Conservation (phyloP, 2,888 invertebrate genomes). For the Thera obeliscata region DNA sequence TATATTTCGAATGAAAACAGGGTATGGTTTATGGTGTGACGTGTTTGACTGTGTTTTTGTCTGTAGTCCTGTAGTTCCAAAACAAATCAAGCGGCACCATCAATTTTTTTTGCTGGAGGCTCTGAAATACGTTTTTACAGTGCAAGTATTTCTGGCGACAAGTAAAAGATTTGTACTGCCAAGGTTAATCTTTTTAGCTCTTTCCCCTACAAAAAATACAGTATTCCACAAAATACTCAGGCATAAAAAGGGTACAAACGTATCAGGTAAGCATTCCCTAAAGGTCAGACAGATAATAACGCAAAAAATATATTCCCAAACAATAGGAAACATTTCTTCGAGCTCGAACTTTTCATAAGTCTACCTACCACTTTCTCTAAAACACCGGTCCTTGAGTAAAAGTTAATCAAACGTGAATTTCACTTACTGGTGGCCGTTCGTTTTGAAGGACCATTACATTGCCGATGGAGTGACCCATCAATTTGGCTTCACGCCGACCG, state of each 20-base stretch:
- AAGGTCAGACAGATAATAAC: not conserved
- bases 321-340: constrained; percentile 3
- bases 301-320: constrained; percentile 6
- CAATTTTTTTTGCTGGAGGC: too few relatives aligned
- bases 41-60: too few relatives aligned
- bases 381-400: constrained; percentile 64
- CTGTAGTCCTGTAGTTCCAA: too few relatives aligned
- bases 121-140: too few relatives aligned
- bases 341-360: constrained; percentile 9
- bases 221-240: not conserved
- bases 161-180: constrained; percentile 1
- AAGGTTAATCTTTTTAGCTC: not conserved
- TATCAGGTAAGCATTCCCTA: not conserved
- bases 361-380: constrained; percentile 52
- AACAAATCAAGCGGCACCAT: too few relatives aligned
- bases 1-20: too few relatives aligned
- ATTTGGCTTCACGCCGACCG: constrained; percentile 80
- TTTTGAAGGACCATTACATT: constrained; percentile 82
- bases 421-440: constrained; percentile 77
- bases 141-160: not conserved
- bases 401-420: constrained; percentile 82
- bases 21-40: too few relatives aligned
- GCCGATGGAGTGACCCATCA: constrained; percentile 82
- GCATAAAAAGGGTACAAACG: not conserved
- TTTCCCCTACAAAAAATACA: not conserved